Evolutionary conservation across 2,797 vertebrate species (phyloP).

Genomic region (Amblyopsis hoosieri): DNA sequence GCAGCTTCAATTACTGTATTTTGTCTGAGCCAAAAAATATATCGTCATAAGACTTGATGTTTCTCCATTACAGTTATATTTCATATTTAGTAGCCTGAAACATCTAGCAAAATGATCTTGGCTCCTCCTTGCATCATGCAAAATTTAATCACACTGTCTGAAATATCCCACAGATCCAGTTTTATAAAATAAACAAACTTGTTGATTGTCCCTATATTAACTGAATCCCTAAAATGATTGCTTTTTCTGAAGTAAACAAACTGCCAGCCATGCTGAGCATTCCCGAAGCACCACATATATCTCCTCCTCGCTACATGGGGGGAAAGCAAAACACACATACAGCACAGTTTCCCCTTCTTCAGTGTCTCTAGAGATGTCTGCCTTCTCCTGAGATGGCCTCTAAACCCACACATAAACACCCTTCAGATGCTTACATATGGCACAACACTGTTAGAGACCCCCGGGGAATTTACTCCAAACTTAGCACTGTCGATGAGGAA

Average conservation of each 20-base stretch:
- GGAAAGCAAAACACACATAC: slow-evolving; percentile 30
- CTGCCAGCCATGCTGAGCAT: slow-evolving; percentile 14
- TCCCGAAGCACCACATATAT: slow-evolving; percentile 33
- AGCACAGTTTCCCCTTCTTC: background rate
- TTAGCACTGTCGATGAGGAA: slow-evolving; percentile 45
- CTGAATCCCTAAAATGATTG: slow-evolving; percentile 24
- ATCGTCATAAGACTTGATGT: too few relatives aligned
- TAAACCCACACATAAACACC: slow-evolving; percentile 66
- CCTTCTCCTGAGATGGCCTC: slow-evolving; percentile 45
- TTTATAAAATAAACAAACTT: slow-evolving; percentile 32
- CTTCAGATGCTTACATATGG: slow-evolving; percentile 67
- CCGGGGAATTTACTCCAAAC: slow-evolving; percentile 37
- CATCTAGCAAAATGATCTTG: too few relatives aligned
- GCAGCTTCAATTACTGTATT: too few relatives aligned
- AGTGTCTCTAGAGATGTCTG: slow-evolving; percentile 41
- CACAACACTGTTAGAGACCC: slow-evolving; percentile 30
- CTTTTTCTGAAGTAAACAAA: slow-evolving; percentile 55
- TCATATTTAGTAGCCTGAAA: too few relatives aligned
- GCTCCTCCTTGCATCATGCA: background rate
- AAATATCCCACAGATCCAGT: background rate
- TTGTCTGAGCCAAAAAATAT: too few relatives aligned
- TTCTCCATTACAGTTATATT: too few relatives aligned
- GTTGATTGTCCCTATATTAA: slow-evolving; percentile 11
- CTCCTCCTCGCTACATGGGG: slow-evolving; percentile 16
- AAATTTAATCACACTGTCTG: background rate